Evolutionary conservation across 2,888 invertebrate genomes (phyloP), one percentile per base, ranked within the genome.

Genomic region (Volucella bombylans): DNA sequence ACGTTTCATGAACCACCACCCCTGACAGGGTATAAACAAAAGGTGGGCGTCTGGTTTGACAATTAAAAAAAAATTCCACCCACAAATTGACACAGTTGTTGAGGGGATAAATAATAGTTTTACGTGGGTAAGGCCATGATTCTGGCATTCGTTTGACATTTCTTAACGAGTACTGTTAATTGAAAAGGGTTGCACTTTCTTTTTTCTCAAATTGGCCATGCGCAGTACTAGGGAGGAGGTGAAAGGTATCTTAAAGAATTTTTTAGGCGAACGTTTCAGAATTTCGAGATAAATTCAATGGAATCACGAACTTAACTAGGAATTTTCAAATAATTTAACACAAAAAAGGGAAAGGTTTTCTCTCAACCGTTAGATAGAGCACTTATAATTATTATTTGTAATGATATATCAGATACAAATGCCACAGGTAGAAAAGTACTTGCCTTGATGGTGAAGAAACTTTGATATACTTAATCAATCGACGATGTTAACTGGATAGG

Each of bases 121-220:
- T 57, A 45, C 45, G 54, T 64, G 74, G 49, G 65, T 54, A 61
- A 74, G 83, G 65, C 74, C 80, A 65, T 71, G 71, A 76, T 80
- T 83, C 74, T 83, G 83, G 80, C 83, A 80, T 80, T 76, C 67
- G 74, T 61, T 76, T 83, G 80, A 83, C 83, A 80, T 71, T 74
- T 79, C 57, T 49, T 15, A 31, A 62, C 41, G 55, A 45, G 49
- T 2, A 68, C 55, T 38, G 31, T 45, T 43, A 52, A 55, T 64
- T 69, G 49, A 61, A 38, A 14, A 41, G 73, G 59, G 11, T 45
- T 15, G 14, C 15, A 45, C 10, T 23, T 15, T 45, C 15, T 57
- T 0, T 11, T 12, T 14, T 62, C 43, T 9, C 12, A 14, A 39
- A 38, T 14, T 0, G 14, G 52, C 15, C 74, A 65, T 83, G 83